Evolutionary conservation across 2,113 vertebrate species (phyloP).

Genomic region (Mormoops blainvillei): DNA sequence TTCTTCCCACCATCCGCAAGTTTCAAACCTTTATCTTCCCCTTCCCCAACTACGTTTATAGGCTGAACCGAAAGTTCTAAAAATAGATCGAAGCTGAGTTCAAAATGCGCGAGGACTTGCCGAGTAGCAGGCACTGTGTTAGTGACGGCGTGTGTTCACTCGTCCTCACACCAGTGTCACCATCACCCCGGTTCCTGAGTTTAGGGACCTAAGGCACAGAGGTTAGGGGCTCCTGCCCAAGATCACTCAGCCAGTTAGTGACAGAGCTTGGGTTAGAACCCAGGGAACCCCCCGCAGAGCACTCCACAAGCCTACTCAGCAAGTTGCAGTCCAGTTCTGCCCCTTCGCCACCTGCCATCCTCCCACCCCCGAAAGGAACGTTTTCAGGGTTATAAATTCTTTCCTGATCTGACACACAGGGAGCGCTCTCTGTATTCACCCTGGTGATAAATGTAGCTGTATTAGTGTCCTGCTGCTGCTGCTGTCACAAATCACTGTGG

Average conservation of each 20-base stretch:
- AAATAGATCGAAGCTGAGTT: accelerated
- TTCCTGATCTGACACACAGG: not conserved
- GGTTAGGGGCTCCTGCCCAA: not conserved
- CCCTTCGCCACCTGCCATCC: no score
- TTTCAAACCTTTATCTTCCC: not conserved
- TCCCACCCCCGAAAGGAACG: accelerated
- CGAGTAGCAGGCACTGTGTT: accelerated
- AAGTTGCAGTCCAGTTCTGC: accelerated
- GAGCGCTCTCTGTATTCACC: accelerated
- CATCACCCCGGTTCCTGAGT: not conserved
- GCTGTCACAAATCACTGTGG: not conserved
- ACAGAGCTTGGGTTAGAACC: not conserved
- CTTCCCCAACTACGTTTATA: not conserved
- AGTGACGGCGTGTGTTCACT: accelerated
- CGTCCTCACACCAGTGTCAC: accelerated
- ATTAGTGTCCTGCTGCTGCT: accelerated
- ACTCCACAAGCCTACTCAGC: no score
- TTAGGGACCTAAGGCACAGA: not conserved
- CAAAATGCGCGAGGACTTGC: accelerated
- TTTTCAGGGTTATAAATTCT: accelerated
- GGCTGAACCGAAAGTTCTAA: not conserved
- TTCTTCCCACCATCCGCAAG: not conserved
- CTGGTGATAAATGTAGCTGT: no score
- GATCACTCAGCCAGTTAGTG: no score
- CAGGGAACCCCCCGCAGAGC: no score